Percentiles rank a stretch among this genome's conserved stretches.
phyloP scores from a whole-genome alignment of 2,113 vertebrate genomes.

The Prochilodus magdalenae region DNA sequence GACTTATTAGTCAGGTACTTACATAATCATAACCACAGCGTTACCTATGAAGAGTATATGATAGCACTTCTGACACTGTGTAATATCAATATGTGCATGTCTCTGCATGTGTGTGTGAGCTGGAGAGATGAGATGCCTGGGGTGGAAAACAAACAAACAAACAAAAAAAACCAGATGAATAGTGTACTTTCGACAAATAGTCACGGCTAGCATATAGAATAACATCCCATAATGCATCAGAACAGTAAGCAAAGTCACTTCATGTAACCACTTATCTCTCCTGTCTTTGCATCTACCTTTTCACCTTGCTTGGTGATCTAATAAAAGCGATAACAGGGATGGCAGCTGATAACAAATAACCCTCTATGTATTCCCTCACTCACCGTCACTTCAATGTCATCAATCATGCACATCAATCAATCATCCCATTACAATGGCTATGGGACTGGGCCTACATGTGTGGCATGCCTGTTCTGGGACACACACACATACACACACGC shows the following conservation, averaged over 20 bases:
- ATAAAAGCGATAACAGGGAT: slow-evolving; percentile 51
- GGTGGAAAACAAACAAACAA: not conserved
- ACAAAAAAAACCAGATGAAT: too few relatives aligned
- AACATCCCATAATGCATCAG: not conserved
- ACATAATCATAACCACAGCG: too few relatives aligned
- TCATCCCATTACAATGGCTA: slow-evolving; percentile 23
- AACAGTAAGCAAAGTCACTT: not conserved
- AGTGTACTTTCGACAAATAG: not conserved
- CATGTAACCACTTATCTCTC: slow-evolving; percentile 1
- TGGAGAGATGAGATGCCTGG: too few relatives aligned
- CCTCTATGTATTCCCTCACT: slow-evolving; percentile 41
- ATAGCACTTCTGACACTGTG: too few relatives aligned
- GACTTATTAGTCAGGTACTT: too few relatives aligned
- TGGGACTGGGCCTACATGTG: not conserved
- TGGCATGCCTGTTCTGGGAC: not conserved
- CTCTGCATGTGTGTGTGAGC: not conserved
- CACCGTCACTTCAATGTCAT: slow-evolving; percentile 41
- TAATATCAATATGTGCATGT: too few relatives aligned
- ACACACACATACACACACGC: not conserved
- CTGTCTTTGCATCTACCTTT: slow-evolving; percentile 25
- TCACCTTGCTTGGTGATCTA: slow-evolving; percentile 54
- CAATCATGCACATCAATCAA: slow-evolving; percentile 50
- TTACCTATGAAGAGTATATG: too few relatives aligned
- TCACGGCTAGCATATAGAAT: not conserved
- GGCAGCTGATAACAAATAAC: slow-evolving; percentile 50